These are phyloP conservation scores for Hippopotamus amphibius DNA, from an alignment of 2,113 vertebrate genomes.

Conservation along the genomic window DNA sequence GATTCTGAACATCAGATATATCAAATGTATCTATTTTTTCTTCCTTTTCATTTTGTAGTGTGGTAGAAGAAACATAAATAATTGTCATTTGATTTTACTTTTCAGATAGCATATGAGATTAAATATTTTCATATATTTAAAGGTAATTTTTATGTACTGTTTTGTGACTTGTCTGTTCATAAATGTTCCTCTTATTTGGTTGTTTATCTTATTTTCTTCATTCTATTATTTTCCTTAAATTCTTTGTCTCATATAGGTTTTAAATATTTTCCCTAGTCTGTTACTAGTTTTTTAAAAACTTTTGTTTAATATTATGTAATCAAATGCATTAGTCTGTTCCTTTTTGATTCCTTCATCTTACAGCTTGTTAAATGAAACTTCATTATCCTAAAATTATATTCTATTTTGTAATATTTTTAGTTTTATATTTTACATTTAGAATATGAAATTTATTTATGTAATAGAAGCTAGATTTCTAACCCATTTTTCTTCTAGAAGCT, in stretches of 20 bases:
- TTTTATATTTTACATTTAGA: background rate
- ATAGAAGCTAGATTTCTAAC: background rate
- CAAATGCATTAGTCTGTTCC: background rate
- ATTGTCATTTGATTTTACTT: background rate
- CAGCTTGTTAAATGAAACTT: background rate
- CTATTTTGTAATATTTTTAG: background rate
- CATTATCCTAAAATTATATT: background rate
- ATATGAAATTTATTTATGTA: background rate
- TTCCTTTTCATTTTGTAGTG: background rate
- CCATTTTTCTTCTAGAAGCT: background rate
- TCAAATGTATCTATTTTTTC: background rate
- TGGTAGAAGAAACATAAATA: background rate
- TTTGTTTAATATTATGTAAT: background rate
- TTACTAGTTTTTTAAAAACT: background rate
- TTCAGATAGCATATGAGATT: background rate
- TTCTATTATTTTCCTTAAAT: background rate
- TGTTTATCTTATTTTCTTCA: background rate
- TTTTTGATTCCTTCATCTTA: background rate
- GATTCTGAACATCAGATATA: background rate
- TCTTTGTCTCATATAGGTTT: background rate
- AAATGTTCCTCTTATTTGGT: background rate
- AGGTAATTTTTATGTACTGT: background rate
- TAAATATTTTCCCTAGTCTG: background rate
- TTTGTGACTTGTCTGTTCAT: background rate
- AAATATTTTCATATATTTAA: constrained; percentile 20